A percentile compares a stretch with the other conserved stretches of the same genome.
These are phyloP conservation scores for Meteorus colon DNA, from an alignment of 2,888 invertebrate species.

Conservation along the genomic window DNA sequence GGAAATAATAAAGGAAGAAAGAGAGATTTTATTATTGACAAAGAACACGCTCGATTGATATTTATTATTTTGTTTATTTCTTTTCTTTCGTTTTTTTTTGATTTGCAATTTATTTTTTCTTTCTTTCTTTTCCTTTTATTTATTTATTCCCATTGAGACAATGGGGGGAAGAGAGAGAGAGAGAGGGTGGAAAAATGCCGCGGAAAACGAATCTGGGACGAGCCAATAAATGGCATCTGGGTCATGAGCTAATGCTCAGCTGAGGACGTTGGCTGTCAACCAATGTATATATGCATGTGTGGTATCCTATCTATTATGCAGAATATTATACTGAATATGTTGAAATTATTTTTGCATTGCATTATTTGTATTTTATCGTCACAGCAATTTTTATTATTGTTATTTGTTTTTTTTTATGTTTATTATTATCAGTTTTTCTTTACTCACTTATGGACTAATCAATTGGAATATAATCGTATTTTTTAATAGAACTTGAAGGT, in stretches of 20 bases:
- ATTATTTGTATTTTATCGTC: background rate
- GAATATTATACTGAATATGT: conserved; percentile 5
- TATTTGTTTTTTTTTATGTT: background rate
- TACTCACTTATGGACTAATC: no score
- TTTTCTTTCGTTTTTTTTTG: background rate
- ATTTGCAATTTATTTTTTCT: background rate
- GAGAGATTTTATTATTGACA: background rate
- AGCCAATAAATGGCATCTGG: conserved; percentile 64
- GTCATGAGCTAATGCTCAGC: conserved; percentile 60
- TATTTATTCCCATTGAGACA: background rate
- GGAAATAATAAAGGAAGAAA: background rate
- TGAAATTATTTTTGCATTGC: conserved; percentile 6
- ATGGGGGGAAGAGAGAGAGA: conserved; percentile 19
- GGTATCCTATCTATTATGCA: conserved; percentile 23
- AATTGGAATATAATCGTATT: no score
- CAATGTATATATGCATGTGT: conserved; percentile 27
- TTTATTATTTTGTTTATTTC: background rate
- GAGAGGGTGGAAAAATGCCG: conserved; percentile 44
- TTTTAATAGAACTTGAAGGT: no score
- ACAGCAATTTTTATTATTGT: background rate
- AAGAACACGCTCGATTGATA: background rate
- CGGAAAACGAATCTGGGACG: conserved; percentile 67
- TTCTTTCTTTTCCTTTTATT: background rate
- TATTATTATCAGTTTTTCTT: background rate
- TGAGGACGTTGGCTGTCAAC: conserved; percentile 32